Evolutionary conservation across 2,113 vertebrate genomes (phyloP), one percentile per base, ranked within the genome.

Genomic region (Perca flavescens): DNA sequence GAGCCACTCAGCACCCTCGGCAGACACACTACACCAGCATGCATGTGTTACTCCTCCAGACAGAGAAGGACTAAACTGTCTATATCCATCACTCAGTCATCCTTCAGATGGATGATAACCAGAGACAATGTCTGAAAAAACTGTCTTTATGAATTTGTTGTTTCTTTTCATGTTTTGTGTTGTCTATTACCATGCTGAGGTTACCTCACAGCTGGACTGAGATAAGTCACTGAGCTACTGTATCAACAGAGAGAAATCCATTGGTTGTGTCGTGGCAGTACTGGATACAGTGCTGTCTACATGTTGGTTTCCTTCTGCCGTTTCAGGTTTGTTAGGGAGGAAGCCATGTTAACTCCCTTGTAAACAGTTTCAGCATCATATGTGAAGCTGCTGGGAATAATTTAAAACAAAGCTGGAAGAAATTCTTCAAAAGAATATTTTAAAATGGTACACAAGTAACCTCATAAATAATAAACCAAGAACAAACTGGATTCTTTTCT

Each of bases 151-250:
- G 71, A 25, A 47, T 56, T 62, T 88, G 60, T 82, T 10, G 25
- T n/a, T 64, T 70, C 73, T 67, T 46, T 81, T 76, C 74, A 15
- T 61, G 47, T 56, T 62, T 54, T 84, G n/a, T 83, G 57, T 69
- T 77, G 54, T 56, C 66, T 68, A 40, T 52, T 66, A 36, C 53
- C 25, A 68, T 28, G 31, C 50, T 54, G 62, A 74, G 65, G 58
- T 65, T 65, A 79, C 68, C 61, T 85, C 68, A 74, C 80, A 85
- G 73, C 76, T 66, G 75, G 79, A 76, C 83, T 79, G 81, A 78
- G 31, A 68, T 2, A 36, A 66, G 11, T 63, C 65, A 70, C 63
- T 46, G 70, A 68, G 47, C 53, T 21, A 49, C 46, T 68, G 56
- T 56, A 36, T 56, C 69, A 56, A 53, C 73, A 80, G 50, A 77